Evolutionary conservation across 2,888 invertebrate species (phyloP), one percentile per base, ranked within the genome.

Genomic region (Drosophila hamatofila): DNA sequence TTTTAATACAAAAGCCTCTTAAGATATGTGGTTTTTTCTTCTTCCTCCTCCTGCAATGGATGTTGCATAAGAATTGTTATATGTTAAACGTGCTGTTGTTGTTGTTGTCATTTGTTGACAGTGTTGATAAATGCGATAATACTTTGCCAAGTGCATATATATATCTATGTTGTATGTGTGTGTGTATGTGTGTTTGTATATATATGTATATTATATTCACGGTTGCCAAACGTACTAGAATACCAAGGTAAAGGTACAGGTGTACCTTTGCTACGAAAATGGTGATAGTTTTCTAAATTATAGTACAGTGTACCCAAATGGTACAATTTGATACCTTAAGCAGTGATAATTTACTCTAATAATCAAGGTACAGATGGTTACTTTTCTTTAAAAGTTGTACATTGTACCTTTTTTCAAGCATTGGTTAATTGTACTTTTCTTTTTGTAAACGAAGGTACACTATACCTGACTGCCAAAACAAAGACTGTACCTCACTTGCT

Each of bases 1-100:
- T 49, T 49, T 86, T 78, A 83, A 83, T 90, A 81, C 83, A 89
- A 84, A 88, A 91, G 90, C 90, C 90, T 91, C 90, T 90, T 88
- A 90, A 90, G 89, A 88, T 89, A 90, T 90, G 85, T 90, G 80
- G 62, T 77, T 61, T 80, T 18, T 30, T 21, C n/a, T 11, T 8
- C 18, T 8, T 30, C 33, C 4, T 25, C 44, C 55, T 69, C 66
- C 63, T 69, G 72, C 62, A 51, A 44, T 59, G 16, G 46, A 69
- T 69, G 52, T 65, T 56, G 41, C 74, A 60, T 63, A 74, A 70
- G 61, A 69, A 64, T 46, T 61, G 21, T 44, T 39, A 61, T 56
- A 59, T 37, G 44, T 75, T 49, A 57, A 52, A 55, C 33, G 39
- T 55, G 23, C 59, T 48, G 27, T 37, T 37, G 46, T 71, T 72